Evolutionary conservation across 2,113 vertebrate genomes (phyloP), one percentile per base, ranked within the genome.

Genomic region (Mustela nigripes): DNA sequence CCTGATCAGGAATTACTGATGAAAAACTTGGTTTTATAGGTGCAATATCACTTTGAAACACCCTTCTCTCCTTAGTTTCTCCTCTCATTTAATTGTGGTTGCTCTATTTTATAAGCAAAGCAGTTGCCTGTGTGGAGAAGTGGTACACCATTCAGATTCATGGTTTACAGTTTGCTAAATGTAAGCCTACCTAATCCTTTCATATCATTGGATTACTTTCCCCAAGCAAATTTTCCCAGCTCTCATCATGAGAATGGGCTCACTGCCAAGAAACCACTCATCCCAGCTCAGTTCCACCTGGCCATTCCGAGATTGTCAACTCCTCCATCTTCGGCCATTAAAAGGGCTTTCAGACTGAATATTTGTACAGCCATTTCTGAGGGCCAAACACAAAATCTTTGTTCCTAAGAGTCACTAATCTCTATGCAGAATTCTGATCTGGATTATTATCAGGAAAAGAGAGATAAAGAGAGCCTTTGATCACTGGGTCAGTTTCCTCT

Each of bases 191-290:
- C 53, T 98, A 97, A 97, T 98, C 97, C 97, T 89, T 93, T 96
- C 94, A 24, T 96, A 93, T 97, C 96, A 95, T 97, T 99, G 98
- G 96, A 95, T 97, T 98, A 98, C 95, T 92, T 78, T 98, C 97
- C 83, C 93, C 79, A 78, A 98, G 91, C 95, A 97, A 84, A 94
- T 96, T 98, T 98, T 97, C 96, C 98, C 94, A 74, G 97, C 97
- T 98, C 98, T 82, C 95, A 94, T 98, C 97, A 81, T 96, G 97
- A 98, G 93, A 97, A 91, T 74, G 95, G 98, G 98, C 97, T 97
- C 45, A 53, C 89, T 39, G 98, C 98, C 98, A 99, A 92, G 97
- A 97, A 98, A 98, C 97, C 98, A 97, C 93, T 98, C 97, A 78
- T 86, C 71, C 60, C 90, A 42, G 94, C 97, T 97, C 97, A 98